Base-by-base conservation (phyloP, 2,113 vertebrate genomes). In the Pseudois nayaur region DNA sequence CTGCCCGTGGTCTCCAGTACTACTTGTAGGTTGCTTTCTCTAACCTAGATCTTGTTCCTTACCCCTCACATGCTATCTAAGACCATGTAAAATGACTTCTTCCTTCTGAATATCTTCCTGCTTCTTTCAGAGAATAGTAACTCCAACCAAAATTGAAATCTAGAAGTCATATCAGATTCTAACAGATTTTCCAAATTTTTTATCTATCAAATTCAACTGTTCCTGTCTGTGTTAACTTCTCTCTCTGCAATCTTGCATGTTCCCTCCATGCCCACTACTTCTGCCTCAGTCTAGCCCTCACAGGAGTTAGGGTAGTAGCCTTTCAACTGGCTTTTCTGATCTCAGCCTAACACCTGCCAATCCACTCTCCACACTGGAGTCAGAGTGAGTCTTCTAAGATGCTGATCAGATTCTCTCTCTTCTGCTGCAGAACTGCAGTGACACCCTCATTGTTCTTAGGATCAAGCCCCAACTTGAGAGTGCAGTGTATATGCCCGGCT, bases 61-160 rank as follows among this genome's bases (percentile, higher is more conserved):
- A 55, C 8, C 17, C 33, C 3, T 31, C 27, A 83, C 40, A 48
- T 40, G n/a, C 54, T 89, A 8, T 62, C 19, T 91, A 33, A 60
- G 78, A 67, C 14, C 31, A n/a, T 87, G 62, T 11, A 67, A 40
- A 74, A 82, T 17, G 1, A 1, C 60, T 89, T 48, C 29, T 57
- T 95, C 16, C n/a, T 67, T 94, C 71, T 64, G 33, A 89, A 71
- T 50, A 40, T 81, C 48, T 27, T 87, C 59, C 31, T 74, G 31
- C 43, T 83, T 88, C 45, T 89, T 92, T 89, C 12, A 57, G 23
- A 64, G 60, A 89, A 64, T 19, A 25, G 57, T 25, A 88, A 50
- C n/a, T 84, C 33, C 15, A 50, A 62, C 11, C 36, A 55, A 86
- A 81, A 54, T 14, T 60, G 19, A 71, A 87, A 45, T 76, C 79